phyloP scores from a whole-genome alignment of 2,888 invertebrate genomes.

The Scaptomyza flava region DNA sequence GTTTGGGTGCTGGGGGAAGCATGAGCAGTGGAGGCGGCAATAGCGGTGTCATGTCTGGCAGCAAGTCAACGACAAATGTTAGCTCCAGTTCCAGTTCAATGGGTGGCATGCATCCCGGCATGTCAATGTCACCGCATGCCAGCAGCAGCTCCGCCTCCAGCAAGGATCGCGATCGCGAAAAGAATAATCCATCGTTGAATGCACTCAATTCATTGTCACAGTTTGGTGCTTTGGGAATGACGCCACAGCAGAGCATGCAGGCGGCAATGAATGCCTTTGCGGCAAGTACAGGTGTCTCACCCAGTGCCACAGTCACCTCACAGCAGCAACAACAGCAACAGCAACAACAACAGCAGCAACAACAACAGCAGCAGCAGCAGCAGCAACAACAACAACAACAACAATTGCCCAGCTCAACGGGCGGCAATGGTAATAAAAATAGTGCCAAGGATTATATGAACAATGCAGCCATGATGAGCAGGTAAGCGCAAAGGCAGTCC shows the following conservation, averaged over 20 bases:
- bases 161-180: slow-evolving; percentile 70
- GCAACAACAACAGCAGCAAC: slow-evolving; percentile 47
- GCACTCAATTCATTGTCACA: slow-evolving; percentile 84
- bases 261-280: slow-evolving; percentile 85
- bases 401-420: slow-evolving; percentile 47
- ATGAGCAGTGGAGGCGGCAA: slow-evolving; percentile 24
- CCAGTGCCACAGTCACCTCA: slow-evolving; percentile 66
- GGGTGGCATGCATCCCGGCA: slow-evolving; percentile 62
- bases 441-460: slow-evolving; percentile 84
- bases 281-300: slow-evolving; percentile 79
- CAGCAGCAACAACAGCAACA: slow-evolving; percentile 51
- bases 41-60: slow-evolving; percentile 57
- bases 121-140: slow-evolving; percentile 78
- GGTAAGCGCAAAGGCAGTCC: slow-evolving; percentile 31
- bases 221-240: slow-evolving; percentile 83
- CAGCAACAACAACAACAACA: slow-evolving; percentile 49
- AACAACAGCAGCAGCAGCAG: slow-evolving; percentile 43
- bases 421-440: slow-evolving; percentile 56
- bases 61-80: slow-evolving; percentile 58
- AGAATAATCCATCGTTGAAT: slow-evolving; percentile 84
- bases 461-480: slow-evolving; percentile 63
- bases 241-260: slow-evolving; percentile 84
- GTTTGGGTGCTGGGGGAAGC: slow-evolving; percentile 36
- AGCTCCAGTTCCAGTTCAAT: slow-evolving; percentile 56
- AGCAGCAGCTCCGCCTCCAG: slow-evolving; percentile 46